phyloP scores from a whole-genome alignment of 2,888 invertebrate species.

The Phortica magna region DNA sequence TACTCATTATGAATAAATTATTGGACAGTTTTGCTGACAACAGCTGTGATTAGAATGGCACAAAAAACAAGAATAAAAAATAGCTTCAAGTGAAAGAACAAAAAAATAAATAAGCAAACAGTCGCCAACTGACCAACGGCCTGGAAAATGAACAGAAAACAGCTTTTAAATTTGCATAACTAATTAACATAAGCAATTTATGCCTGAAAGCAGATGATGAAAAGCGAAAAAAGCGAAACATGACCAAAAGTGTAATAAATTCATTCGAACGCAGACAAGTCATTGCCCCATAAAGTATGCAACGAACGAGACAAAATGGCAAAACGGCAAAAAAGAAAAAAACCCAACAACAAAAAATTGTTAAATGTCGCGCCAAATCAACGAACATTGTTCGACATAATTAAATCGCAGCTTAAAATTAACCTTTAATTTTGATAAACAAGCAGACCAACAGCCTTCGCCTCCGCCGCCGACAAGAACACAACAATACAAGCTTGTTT shows the following conservation, averaged over 20 bases:
- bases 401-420: slow-evolving; percentile 44
- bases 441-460: slow-evolving; percentile 11
- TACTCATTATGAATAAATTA: background rate
- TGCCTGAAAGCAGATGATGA: background rate
- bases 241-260: background rate
- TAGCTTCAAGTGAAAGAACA: background rate
- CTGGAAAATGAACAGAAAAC: background rate
- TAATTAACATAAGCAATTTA: background rate
- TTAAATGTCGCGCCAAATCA: slow-evolving; percentile 51
- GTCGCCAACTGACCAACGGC: background rate
- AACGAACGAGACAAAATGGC: slow-evolving; percentile 35
- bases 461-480: background rate
- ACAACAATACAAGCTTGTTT: background rate
- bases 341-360: slow-evolving; percentile 42
- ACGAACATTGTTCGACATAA: slow-evolving; percentile 59
- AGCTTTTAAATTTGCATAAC: background rate
- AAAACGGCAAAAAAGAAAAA: background rate
- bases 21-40: background rate
- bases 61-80: background rate
- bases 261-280: background rate
- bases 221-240: background rate
- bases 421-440: slow-evolving; percentile 24
- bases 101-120: background rate
- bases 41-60: background rate
- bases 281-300: background rate